Conservation (phyloP, 2,113 vertebrate genomes). For the Setophaga kirtlandii region DNA sequence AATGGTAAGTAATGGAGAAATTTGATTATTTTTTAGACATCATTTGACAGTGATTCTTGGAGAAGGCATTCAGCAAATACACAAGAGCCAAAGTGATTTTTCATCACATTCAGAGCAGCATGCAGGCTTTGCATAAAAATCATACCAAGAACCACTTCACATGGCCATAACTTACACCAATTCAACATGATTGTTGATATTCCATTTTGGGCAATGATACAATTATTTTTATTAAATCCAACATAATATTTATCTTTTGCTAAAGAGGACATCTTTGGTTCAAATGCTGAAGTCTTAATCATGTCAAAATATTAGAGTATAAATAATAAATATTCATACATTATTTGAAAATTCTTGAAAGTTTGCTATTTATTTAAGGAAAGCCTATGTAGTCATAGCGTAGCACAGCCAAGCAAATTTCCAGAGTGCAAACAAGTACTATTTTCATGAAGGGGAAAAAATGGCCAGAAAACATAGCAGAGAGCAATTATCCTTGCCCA, state of each 20-base stretch:
- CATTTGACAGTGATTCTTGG: neutral
- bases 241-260: neutral
- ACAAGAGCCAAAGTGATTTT: neutral
- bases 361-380: neutral
- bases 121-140: neutral
- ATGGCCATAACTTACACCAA: neutral
- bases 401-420: neutral
- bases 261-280: neutral
- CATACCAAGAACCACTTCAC: neutral
- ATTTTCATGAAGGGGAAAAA: neutral
- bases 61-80: neutral
- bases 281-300: neutral
- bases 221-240: neutral
- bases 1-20: neutral
- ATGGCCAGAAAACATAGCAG: neutral
- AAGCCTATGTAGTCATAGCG: neutral
- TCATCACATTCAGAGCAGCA: neutral
- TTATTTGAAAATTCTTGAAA: neutral
- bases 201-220: neutral
- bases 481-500: neutral
- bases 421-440: neutral
- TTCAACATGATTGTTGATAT: neutral
- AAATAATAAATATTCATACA: neutral
- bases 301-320: neutral
- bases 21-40: neutral